phyloP scores from a whole-genome alignment of 2,113 vertebrate species.

The Pyxicephalus adspersus region DNA sequence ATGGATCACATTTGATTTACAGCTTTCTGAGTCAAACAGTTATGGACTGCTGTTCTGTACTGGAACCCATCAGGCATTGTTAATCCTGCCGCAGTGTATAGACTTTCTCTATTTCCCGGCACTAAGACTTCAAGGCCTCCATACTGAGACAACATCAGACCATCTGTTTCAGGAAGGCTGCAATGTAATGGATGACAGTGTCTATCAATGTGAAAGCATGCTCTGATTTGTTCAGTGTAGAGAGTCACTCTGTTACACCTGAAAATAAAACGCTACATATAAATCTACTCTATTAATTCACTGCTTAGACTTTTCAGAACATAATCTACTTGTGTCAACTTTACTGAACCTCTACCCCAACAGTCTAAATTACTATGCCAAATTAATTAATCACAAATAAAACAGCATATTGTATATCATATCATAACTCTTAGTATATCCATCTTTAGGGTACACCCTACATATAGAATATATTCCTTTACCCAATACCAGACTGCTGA shows the following conservation, averaged over 20 bases:
- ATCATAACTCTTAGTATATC: too few species aligned
- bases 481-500: too few species aligned
- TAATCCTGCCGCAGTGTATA: not conserved
- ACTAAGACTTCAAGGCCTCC: not conserved
- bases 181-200: not conserved
- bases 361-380: too few species aligned
- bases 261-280: not conserved
- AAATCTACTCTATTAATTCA: not conserved
- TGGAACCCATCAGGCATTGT: not conserved
- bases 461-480: too few species aligned
- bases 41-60: conserved; percentile 8
- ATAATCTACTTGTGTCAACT: not conserved
- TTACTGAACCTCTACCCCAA: too few species aligned
- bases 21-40: not conserved
- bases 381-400: too few species aligned
- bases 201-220: not conserved
- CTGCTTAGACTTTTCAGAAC: not conserved
- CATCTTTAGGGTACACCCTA: too few species aligned
- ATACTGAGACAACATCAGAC: conserved; percentile 12
- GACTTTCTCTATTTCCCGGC: not conserved
- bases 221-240: not conserved
- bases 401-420: too few species aligned
- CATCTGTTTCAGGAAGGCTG: not conserved
- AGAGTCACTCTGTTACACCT: not conserved
- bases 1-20: not conserved